Conservation (phyloP, 2,113 vertebrate genomes). For the Tachycineta bicolor region DNA sequence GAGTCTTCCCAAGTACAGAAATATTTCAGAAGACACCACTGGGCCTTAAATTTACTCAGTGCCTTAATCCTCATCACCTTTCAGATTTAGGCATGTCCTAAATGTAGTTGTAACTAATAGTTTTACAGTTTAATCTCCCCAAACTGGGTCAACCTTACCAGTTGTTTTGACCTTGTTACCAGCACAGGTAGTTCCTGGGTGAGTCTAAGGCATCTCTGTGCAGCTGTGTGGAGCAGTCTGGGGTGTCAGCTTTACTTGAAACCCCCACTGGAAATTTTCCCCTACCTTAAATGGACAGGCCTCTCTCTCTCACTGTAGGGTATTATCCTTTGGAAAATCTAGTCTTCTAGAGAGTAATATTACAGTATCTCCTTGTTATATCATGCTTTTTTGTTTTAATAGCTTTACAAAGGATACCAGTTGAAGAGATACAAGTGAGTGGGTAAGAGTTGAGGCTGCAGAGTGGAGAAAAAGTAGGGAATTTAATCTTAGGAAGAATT, state of each 20-base stretch:
- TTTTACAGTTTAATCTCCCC: neutral
- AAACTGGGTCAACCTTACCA: slow-evolving; percentile 5
- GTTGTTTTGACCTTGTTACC: slow-evolving; percentile 24
- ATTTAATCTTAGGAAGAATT: neutral
- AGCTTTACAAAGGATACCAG: neutral
- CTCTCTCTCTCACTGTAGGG: neutral
- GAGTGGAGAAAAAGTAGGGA: neutral
- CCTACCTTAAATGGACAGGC: neutral
- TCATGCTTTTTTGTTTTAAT: neutral
- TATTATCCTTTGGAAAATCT: neutral
- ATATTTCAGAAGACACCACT: neutral
- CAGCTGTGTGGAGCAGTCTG: neutral
- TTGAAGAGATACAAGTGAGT: slow-evolving; percentile 7
- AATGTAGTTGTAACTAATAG: neutral
- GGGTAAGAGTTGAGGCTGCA: slow-evolving; percentile 20
- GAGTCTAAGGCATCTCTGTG: neutral
- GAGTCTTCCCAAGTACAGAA: neutral
- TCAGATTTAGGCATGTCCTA: neutral
- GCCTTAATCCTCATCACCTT: neutral
- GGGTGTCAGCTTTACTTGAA: neutral
- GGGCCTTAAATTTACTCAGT: neutral
- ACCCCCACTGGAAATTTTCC: neutral
- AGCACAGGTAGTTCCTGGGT: neutral
- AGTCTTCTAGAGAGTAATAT: neutral
- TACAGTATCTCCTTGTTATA: neutral